Percentiles rank a stretch among this genome's conserved stretches.
Evolutionary conservation across 2,113 vertebrate genomes (phyloP).

Genomic region (Natator depressus): DNA sequence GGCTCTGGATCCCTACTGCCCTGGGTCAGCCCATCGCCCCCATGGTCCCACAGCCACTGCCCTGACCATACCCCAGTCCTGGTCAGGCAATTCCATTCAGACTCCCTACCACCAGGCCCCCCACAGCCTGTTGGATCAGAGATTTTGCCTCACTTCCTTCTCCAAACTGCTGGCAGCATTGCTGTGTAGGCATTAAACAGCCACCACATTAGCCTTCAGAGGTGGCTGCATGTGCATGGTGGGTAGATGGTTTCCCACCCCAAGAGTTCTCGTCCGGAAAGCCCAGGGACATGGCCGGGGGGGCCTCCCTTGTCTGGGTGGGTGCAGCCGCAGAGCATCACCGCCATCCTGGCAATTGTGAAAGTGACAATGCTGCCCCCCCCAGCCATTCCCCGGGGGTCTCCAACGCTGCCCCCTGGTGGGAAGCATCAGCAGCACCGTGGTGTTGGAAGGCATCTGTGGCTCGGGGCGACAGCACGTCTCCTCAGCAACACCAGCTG

Average conservation of each 20-base stretch:
- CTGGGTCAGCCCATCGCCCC: too few relatives aligned
- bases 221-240: neutral
- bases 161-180: neutral
- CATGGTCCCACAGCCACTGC: neutral
- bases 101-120: too few relatives aligned
- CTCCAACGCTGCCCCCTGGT: too few relatives aligned
- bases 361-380: neutral
- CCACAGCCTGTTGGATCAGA: neutral
- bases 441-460: neutral
- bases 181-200: neutral
- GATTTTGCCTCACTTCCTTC: neutral
- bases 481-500: too few relatives aligned
- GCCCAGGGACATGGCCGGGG: too few relatives aligned
- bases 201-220: neutral
- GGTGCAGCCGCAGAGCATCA: too few relatives aligned
- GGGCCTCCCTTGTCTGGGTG: too few relatives aligned
- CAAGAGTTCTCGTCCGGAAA: neutral
- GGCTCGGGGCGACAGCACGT: too few relatives aligned
- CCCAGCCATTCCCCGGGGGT: too few relatives aligned
- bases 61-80: neutral
- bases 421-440: too few relatives aligned
- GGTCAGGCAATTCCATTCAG: too few relatives aligned
- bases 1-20: too few relatives aligned
- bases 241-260: neutral
- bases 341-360: neutral